These are phyloP conservation scores for Anadara kagoshimensis DNA, from an alignment of 1,140 invertebrate species.

Conservation along the genomic window DNA sequence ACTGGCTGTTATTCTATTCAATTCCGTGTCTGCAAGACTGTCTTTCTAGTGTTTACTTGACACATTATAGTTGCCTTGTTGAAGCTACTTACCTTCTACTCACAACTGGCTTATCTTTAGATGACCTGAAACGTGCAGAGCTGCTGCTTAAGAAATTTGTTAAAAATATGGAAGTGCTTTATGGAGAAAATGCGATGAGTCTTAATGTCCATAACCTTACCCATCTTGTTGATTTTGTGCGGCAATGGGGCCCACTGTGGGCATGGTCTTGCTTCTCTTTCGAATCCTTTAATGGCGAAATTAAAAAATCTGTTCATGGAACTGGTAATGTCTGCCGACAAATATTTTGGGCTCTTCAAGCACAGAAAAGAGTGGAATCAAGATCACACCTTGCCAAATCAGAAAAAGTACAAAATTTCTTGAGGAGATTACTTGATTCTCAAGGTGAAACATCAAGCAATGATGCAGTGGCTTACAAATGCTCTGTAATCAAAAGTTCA, in stretches of 20 bases:
- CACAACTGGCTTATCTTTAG: neutral
- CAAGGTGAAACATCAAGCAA: neutral
- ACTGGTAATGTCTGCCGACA: conserved; percentile 30
- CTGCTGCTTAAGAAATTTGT: neutral
- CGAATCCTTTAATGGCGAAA: conserved; percentile 40
- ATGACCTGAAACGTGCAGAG: neutral
- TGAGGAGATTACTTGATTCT: neutral
- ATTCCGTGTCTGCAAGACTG: conserved; percentile 22
- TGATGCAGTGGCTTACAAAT: conserved; percentile 1
- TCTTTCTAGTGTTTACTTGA: neutral
- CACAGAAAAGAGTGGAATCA: conserved; percentile 17
- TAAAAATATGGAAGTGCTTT: neutral
- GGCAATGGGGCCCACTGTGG: conserved; percentile 10
- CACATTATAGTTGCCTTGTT: neutral
- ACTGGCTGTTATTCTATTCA: conserved; percentile 31
- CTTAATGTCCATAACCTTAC: conserved; percentile 15
- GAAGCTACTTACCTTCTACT: conserved; percentile 13
- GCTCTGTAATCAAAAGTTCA: neutral
- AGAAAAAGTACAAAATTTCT: conserved; percentile 2
- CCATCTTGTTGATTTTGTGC: conserved; percentile 2
- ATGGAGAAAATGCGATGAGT: neutral
- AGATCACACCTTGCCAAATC: neutral
- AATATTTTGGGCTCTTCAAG: conserved; percentile 29
- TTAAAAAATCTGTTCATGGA: conserved; percentile 30
- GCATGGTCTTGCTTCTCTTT: conserved; percentile 22